These are phyloP conservation scores for pig (Sus scrofa) DNA, from an alignment of 2,113 vertebrate genomes.

Conservation along the genomic window T2T-Sscrofa CM000813.6:137513501-137514000, in stretches of 20 bases:
- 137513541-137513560: neutral
- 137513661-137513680: neutral
- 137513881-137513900: neutral
- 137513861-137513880: neutral
- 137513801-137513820: neutral
- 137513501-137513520: neutral
- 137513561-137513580: neutral
- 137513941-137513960: neutral
- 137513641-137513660: neutral
- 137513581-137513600: neutral
- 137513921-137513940: constrained; percentile 11
- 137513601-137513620: neutral
- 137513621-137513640: neutral
- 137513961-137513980: neutral
- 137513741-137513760: neutral
- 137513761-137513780: neutral
- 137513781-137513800: neutral
- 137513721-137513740: neutral
- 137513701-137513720: neutral
- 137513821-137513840: neutral
- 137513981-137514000: neutral
- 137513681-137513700: neutral
- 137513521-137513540: neutral
- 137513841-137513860: neutral
- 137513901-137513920: neutral